A percentile compares a stretch with the other conserved stretches of the same genome.
phyloP scores from a whole-genome alignment of 2,888 invertebrate genomes.

The Pachydiplax longipennis region DNA sequence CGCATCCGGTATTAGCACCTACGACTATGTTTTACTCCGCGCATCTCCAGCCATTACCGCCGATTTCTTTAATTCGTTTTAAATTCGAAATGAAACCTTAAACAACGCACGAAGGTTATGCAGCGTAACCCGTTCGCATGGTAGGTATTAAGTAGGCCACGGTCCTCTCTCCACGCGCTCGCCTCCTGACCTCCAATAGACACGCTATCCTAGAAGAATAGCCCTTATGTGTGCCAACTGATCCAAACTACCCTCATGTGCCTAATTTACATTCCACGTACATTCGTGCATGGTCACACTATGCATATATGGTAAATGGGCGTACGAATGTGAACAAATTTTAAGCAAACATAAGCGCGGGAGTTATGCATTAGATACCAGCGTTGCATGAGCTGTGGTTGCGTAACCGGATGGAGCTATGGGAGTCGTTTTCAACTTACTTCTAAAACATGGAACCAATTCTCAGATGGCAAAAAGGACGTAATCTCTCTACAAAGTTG shows the following conservation, averaged over 20 bases:
- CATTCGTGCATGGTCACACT: background rate
- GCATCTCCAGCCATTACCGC: background rate
- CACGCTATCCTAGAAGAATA: constrained; percentile 41
- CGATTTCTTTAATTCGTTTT: background rate
- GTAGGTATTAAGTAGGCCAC: constrained; percentile 15
- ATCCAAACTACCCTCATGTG: constrained; percentile 15
- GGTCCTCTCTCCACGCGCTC: constrained; percentile 6
- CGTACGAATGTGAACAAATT: background rate
- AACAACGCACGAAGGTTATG: constrained; percentile 32
- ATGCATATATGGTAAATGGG: background rate
- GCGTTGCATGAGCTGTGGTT: too few relatives aligned
- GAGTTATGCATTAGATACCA: too few relatives aligned
- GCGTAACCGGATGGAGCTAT: too few relatives aligned
- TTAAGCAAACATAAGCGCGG: too few relatives aligned
- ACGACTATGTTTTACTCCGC: background rate
- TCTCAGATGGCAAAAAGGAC: too few relatives aligned
- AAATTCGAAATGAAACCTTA: constrained; percentile 4
- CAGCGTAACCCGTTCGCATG: constrained; percentile 17
- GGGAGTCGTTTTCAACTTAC: too few relatives aligned
- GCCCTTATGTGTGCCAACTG: constrained; percentile 16
- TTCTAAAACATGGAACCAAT: too few relatives aligned
- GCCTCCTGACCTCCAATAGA: constrained; percentile 34
- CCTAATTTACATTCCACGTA: background rate
- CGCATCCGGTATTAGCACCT: too few relatives aligned
- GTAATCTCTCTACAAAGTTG: too few relatives aligned